These are phyloP conservation scores for Drosophila pectinifera DNA, from an alignment of 1,140 invertebrate genomes.

Conservation along the genomic window DNA sequence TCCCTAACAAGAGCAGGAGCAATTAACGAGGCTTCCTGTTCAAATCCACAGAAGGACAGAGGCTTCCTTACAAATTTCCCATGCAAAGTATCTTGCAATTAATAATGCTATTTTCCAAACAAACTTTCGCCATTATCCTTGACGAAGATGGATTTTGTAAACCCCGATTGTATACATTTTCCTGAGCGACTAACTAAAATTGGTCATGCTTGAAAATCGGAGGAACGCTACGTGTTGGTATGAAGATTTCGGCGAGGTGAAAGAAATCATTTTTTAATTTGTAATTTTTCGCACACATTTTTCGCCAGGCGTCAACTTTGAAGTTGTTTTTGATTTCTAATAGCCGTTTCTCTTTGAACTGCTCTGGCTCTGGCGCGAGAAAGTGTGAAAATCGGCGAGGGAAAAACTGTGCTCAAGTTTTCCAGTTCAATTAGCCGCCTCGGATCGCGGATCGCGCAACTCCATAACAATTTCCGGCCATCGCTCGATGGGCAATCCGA, in stretches of 20 bases:
- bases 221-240: background rate
- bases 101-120: constrained; percentile 34
- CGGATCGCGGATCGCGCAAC: constrained; percentile 41
- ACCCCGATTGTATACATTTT: constrained; percentile 29
- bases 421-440: constrained; percentile 56
- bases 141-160: constrained; percentile 75
- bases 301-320: constrained; percentile 59
- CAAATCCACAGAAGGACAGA: background rate
- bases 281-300: constrained; percentile 59
- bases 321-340: constrained; percentile 63
- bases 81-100: constrained; percentile 61
- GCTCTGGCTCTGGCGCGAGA: constrained; percentile 32
- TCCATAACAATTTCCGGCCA: constrained; percentile 58
- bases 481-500: constrained; percentile 32
- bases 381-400: constrained; percentile 52
- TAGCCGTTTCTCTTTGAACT: constrained; percentile 62
- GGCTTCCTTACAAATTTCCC: constrained; percentile 36
- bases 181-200: constrained; percentile 68
- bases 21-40: constrained; percentile 44
- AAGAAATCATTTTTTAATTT: constrained; percentile 66
- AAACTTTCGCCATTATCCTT: constrained; percentile 33
- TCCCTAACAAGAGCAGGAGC: background rate
- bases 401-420: constrained; percentile 49
- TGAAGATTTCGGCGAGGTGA: constrained; percentile 11
- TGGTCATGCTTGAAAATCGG: constrained; percentile 48